Percentiles rank a stretch among this genome's conserved stretches.
These are phyloP conservation scores for Phainopepla nitens DNA, from an alignment of 2,113 vertebrate species.

Conservation along the genomic window DNA sequence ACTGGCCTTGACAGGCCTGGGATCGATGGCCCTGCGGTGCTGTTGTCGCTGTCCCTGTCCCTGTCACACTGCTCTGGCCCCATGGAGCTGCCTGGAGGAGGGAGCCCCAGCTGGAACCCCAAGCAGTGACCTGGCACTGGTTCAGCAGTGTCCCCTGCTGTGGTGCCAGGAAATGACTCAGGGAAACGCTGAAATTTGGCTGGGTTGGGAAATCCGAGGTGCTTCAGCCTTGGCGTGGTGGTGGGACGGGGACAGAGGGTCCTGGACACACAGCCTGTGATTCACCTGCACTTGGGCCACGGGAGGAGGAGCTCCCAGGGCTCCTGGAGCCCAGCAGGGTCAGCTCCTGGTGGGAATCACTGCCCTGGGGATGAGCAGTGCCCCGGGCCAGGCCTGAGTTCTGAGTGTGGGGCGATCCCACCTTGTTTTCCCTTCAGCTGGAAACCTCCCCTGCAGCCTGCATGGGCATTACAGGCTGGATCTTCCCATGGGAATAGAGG, in stretches of 20 bases:
- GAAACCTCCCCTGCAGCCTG: neutral
- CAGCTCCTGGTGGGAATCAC: neutral
- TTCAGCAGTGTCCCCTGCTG: neutral
- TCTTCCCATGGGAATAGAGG: neutral
- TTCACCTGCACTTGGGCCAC: neutral
- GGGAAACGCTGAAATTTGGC: rapidly evolving
- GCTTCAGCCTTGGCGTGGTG: neutral
- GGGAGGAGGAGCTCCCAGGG: neutral
- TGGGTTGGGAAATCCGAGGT: neutral
- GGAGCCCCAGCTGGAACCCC: neutral
- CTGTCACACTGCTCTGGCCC: rapidly evolving
- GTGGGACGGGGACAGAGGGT: neutral
- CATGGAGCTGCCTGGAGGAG: neutral
- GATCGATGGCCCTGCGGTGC: neutral
- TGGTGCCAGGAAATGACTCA: neutral
- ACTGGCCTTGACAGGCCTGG: neutral
- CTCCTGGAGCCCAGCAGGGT: neutral
- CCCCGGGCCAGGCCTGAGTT: neutral
- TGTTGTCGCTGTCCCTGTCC: neutral
- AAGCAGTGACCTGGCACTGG: neutral
- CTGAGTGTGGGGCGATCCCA: neutral
- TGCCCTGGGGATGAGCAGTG: neutral
- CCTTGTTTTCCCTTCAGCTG: neutral
- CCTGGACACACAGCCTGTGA: neutral
- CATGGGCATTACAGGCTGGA: neutral